Evolutionary conservation across 2,113 vertebrate genomes (phyloP).

Genomic region (Colossoma macropomum): DNA sequence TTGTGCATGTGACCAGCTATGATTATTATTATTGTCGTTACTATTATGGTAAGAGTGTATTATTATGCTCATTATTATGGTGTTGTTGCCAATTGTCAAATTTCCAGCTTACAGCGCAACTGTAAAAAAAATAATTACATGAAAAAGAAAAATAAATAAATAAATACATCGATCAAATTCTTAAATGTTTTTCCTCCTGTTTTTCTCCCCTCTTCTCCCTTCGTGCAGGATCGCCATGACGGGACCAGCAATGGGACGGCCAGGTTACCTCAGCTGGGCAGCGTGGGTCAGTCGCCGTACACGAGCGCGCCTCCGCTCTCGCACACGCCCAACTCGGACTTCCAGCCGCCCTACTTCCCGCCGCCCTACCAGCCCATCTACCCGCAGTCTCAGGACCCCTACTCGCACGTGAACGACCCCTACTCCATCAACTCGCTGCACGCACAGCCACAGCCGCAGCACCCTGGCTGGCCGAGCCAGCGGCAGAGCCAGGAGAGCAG

Average conservation of each 20-base stretch:
- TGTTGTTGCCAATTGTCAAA: too few species aligned
- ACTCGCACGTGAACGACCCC: slow-evolving; percentile 98
- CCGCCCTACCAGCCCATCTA: slow-evolving; percentile 98
- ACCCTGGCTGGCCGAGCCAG: slow-evolving; percentile 97
- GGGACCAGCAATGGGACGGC: slow-evolving; percentile 95
- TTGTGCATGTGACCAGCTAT: background rate
- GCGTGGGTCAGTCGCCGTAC: slow-evolving; percentile 96
- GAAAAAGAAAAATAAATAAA: too few species aligned
- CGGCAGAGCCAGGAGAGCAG: slow-evolving; percentile 93
- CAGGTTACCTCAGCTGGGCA: slow-evolving; percentile 94
- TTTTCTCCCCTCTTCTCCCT: background rate
- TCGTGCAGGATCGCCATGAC: slow-evolving; percentile 90
- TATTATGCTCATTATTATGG: too few species aligned
- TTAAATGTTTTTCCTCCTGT: background rate
- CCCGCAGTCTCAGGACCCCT: slow-evolving; percentile 97
- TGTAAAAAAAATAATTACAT: too few species aligned
- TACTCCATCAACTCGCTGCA: slow-evolving; percentile 97
- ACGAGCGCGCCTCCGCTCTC: slow-evolving; percentile 94
- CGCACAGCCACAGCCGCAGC: slow-evolving; percentile 93
- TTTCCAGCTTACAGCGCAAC: background rate
- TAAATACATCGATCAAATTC: too few species aligned
- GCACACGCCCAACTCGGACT: slow-evolving; percentile 94
- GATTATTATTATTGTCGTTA: background rate
- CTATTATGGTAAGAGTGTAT: background rate
- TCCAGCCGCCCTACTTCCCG: slow-evolving; percentile 94